Evolutionary conservation across 2,888 invertebrate genomes (phyloP).

Genomic region (Bombylius discolor): DNA sequence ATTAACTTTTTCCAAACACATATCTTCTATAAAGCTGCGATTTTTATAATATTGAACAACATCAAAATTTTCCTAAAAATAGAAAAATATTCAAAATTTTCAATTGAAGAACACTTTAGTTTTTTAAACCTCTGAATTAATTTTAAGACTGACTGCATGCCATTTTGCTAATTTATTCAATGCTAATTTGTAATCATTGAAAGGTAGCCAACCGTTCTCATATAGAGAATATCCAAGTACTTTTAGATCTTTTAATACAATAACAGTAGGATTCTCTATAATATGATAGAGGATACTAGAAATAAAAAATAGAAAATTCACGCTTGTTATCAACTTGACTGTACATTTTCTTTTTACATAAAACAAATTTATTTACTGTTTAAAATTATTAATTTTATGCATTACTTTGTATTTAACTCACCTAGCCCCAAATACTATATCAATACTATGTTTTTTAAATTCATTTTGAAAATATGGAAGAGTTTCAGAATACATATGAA

Average conservation of each 20-base stretch:
- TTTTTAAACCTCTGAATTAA: not conserved
- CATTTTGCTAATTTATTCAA: constrained; percentile 37
- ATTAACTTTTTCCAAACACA: too few species aligned
- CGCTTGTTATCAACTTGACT: too few species aligned
- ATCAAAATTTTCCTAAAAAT: not conserved
- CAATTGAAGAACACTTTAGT: not conserved
- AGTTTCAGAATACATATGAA: constrained; percentile 22
- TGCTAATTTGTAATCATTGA: constrained; percentile 21
- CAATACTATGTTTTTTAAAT: constrained; percentile 18
- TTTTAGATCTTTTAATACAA: constrained; percentile 38
- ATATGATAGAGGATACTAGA: constrained; percentile 9
- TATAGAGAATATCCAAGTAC: constrained; percentile 26
- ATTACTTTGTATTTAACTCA: too few species aligned
- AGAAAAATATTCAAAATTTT: not conserved
- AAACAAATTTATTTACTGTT: too few species aligned
- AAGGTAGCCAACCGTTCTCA: constrained; percentile 12
- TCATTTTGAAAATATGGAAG: constrained; percentile 23
- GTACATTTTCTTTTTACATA: too few species aligned
- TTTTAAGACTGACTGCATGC: constrained; percentile 30
- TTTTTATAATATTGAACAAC: not conserved
- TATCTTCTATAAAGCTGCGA: not conserved
- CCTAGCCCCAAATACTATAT: constrained; percentile 16
- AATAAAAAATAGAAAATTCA: constrained; percentile 26
- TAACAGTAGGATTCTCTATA: constrained; percentile 10
- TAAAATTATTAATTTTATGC: too few species aligned